A percentile compares a stretch with the other conserved stretches of the same genome.
phyloP scores from a whole-genome alignment of 2,888 invertebrate genomes.

The Drosophila prostipennis region DNA sequence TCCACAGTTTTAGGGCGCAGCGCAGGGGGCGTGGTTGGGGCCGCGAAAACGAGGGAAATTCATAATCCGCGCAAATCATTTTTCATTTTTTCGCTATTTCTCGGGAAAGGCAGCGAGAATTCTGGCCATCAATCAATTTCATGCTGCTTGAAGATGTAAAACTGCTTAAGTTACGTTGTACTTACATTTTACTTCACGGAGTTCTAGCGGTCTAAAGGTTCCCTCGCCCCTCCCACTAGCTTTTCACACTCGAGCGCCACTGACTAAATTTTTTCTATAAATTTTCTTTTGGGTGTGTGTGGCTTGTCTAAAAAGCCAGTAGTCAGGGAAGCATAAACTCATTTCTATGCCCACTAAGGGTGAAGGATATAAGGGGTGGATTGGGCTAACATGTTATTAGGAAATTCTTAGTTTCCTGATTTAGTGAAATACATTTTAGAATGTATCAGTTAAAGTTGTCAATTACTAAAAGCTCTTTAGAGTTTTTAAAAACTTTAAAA shows the following conservation, averaged over 20 bases:
- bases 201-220: slow-evolving; percentile 33
- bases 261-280: slow-evolving; percentile 25
- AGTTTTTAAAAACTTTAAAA: no score
- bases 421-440: no score
- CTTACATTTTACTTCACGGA: slow-evolving; percentile 70
- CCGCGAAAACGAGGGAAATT: slow-evolving; percentile 41
- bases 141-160: slow-evolving; percentile 75
- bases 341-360: slow-evolving; percentile 51
- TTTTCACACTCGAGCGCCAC: slow-evolving; percentile 4
- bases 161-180: slow-evolving; percentile 75
- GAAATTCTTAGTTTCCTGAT: no score
- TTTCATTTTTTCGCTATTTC: slow-evolving; percentile 64
- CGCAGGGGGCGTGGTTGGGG: slow-evolving; percentile 1
- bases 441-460: no score
- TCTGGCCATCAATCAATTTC: slow-evolving; percentile 74
- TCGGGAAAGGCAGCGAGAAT: slow-evolving; percentile 26
- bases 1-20: not conserved
- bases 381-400: not conserved
- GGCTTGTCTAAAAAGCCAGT: slow-evolving; percentile 54
- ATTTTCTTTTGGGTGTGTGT: slow-evolving; percentile 26
- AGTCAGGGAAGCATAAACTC: slow-evolving; percentile 56
- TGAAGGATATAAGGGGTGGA: slow-evolving; percentile 12
- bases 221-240: slow-evolving; percentile 2
- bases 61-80: slow-evolving; percentile 69
- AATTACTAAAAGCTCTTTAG: no score